Evolutionary conservation across 2,888 invertebrate species (phyloP), one percentile per base, ranked within the genome.

Genomic region (Drosophila mimetica): DNA sequence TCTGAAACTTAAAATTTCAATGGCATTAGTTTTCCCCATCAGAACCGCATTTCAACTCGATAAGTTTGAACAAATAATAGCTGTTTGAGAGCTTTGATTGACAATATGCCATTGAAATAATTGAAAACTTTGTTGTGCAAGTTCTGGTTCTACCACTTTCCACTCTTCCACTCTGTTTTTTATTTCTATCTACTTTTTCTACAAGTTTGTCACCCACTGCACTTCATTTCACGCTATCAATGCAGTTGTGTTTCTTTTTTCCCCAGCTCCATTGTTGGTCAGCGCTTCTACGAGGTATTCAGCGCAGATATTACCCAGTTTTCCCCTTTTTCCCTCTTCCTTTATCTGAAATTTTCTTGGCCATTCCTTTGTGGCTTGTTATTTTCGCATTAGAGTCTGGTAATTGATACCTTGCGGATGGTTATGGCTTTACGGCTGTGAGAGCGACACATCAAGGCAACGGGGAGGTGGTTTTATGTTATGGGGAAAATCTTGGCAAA

Each of bases 381-480:
- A 86, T 83, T 78, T 86, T 83, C 78, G 86, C 86, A 80, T 83
- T 86, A 86, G 78, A 86, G 69, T 55, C 76, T 75, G 71, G 86
- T 83, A 86, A 83, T 86, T 83, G 84, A 83, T 83, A 86, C 78
- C 86, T 83, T 61, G 65, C 65, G 64, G 46, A 44, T 32, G 64
- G 65, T 65, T 65, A 69, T 67, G 69, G 69, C 53, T 69, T 69
- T 70, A 36, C 37, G 70, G 32, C 37, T 61, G 60, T 59, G 47
- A 54, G 71, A 42, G 66, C 54, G 66, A 65, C 65, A 65, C 66
- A 48, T 64, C 66, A 71, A 71, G 63, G 63, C 70, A 16, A 42
- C 14, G 25, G n/a, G 28, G 34, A 14, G 34, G 47, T 14, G 11
- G 16, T 16, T 28, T 22, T 32, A 8, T 52, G 13, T 11, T 30